A percentile compares a stretch with the other conserved stretches of the same genome.
phyloP scores from a whole-genome alignment of 2,113 vertebrate species.

The Fulica atra region DNA sequence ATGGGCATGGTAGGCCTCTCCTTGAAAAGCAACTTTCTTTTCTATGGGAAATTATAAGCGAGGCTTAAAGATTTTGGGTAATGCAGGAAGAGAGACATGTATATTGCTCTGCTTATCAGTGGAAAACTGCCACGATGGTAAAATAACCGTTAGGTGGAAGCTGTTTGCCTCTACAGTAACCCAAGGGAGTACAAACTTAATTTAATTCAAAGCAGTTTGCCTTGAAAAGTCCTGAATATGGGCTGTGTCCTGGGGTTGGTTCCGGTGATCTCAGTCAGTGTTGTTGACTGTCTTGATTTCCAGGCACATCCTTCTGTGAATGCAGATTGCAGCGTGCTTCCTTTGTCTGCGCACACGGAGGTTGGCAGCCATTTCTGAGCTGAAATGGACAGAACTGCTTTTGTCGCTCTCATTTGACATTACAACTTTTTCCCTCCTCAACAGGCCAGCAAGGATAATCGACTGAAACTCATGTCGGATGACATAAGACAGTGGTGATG shows the following conservation, averaged over 20 bases:
- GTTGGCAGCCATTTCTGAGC: background rate
- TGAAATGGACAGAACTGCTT: background rate
- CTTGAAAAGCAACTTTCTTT: background rate
- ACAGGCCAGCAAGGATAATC: background rate
- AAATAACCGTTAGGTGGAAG: background rate
- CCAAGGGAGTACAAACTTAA: background rate
- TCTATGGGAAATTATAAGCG: background rate
- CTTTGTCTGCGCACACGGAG: background rate
- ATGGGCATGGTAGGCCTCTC: background rate
- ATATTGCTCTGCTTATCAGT: background rate
- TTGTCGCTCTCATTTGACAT: background rate
- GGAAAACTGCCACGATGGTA: background rate
- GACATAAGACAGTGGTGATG: background rate
- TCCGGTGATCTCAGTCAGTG: background rate
- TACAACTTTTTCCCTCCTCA: background rate
- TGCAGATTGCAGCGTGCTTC: background rate
- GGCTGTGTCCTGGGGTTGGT: background rate
- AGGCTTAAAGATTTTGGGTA: background rate
- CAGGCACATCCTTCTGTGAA: background rate
- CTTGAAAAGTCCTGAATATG: background rate
- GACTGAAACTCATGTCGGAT: rapidly evolving
- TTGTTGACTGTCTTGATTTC: background rate
- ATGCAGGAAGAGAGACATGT: background rate
- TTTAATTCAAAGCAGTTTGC: background rate
- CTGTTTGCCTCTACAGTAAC: background rate